A percentile compares a stretch with the other conserved stretches of the same genome.
These are phyloP conservation scores for Momotus momota DNA, from an alignment of 2,797 vertebrate genomes.

Conservation along the genomic window DNA sequence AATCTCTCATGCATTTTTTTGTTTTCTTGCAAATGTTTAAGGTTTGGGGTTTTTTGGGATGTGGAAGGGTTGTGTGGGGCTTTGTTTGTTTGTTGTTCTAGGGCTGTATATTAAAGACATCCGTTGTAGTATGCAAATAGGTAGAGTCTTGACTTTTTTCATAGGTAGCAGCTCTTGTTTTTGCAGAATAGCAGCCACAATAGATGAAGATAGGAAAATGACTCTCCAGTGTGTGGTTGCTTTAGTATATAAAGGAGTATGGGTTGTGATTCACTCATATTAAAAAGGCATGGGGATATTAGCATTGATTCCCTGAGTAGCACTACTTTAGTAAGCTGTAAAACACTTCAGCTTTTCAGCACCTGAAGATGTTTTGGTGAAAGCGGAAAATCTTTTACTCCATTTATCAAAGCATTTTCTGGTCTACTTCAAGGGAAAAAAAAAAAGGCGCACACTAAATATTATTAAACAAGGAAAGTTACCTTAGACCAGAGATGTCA, in stretches of 20 bases:
- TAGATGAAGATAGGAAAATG: neutral
- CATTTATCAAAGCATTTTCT: constrained; percentile 10
- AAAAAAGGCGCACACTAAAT: neutral
- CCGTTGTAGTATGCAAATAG: neutral
- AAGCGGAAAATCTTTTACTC: neutral
- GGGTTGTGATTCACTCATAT: constrained; percentile 9
- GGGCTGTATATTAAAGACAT: neutral
- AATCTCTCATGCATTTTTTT: neutral
- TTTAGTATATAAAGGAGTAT: neutral
- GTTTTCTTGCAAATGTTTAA: neutral
- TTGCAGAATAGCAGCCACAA: neutral
- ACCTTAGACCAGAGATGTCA: neutral
- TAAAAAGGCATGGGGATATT: constrained; percentile 27
- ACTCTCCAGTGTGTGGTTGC: neutral
- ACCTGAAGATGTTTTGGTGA: neutral
- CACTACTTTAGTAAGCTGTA: neutral
- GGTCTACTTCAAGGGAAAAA: neutral
- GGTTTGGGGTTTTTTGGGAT: accelerated
- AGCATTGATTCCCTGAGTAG: neutral
- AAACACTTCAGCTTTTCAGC: constrained; percentile 21
- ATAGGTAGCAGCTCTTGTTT: neutral
- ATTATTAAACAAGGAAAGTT: neutral
- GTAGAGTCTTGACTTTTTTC: neutral
- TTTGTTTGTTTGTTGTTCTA: neutral
- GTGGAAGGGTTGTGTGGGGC: neutral